phyloP scores from a whole-genome alignment of 2,888 invertebrate genomes.

The Philonicus albiceps region DNA sequence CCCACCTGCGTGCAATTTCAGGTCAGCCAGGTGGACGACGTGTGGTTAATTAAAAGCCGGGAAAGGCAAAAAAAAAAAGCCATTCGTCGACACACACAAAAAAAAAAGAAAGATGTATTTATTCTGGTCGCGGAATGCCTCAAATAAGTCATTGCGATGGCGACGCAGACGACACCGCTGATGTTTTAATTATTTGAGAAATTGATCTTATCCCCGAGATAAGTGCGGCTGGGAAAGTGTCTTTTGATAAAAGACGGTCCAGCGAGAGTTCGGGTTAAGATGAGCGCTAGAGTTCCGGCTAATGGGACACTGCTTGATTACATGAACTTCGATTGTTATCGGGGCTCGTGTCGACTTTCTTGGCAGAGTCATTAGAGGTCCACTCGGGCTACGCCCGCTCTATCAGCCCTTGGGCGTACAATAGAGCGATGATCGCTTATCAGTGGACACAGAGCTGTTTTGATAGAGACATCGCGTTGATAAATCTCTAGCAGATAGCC shows the following conservation, averaged over 20 bases:
- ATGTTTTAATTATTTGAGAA: slow-evolving; percentile 34
- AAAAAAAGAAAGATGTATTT: background rate
- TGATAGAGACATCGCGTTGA: slow-evolving; percentile 20
- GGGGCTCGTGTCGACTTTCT: background rate
- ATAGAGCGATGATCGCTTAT: background rate
- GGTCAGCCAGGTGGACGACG: background rate
- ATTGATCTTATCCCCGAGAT: slow-evolving; percentile 15
- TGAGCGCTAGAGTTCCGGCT: background rate
- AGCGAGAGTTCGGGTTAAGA: background rate
- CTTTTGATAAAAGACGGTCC: background rate
- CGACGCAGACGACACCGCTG: background rate
- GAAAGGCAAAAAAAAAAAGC: background rate
- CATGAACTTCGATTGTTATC: slow-evolving; percentile 23
- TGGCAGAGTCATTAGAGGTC: background rate
- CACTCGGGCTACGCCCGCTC: background rate
- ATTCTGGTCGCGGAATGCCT: background rate
- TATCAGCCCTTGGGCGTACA: background rate
- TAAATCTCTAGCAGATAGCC: slow-evolving; percentile 1
- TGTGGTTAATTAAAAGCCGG: slow-evolving; percentile 10
- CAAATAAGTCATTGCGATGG: slow-evolving; percentile 3
- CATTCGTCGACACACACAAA: background rate
- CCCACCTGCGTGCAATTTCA: slow-evolving; percentile 2
- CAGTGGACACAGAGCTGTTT: background rate
- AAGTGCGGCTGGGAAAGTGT: background rate
- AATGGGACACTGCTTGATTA: background rate